phyloP scores from a whole-genome alignment of 2,113 vertebrate species.

The Grus americana region DNA sequence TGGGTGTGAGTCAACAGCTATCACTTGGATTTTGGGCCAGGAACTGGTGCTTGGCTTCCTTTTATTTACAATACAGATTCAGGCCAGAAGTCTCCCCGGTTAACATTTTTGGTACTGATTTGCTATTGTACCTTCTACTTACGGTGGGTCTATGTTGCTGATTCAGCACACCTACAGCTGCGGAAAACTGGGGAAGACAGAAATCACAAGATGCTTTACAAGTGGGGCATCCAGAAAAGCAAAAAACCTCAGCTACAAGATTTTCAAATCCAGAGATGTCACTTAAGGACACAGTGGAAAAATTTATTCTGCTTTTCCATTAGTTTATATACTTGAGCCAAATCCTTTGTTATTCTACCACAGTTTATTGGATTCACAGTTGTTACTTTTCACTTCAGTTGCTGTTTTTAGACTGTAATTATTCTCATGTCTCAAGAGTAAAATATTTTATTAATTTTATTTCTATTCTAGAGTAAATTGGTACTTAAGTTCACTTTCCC shows the following conservation, averaged over 20 bases:
- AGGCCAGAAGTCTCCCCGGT: not conserved
- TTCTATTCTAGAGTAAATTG: not conserved
- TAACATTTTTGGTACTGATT: not conserved
- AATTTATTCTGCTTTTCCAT: constrained; percentile 31
- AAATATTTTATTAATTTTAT: not conserved
- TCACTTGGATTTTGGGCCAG: not conserved
- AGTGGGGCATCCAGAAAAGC: not conserved
- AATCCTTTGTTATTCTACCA: constrained; percentile 12
- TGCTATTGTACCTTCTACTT: not conserved
- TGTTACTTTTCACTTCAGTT: constrained; percentile 8
- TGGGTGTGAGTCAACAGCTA: not conserved
- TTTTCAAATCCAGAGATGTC: not conserved
- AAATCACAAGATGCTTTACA: not conserved
- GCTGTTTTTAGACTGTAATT: constrained; percentile 4
- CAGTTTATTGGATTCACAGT: constrained; percentile 23
- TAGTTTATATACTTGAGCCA: not conserved
- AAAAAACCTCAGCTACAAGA: not conserved
- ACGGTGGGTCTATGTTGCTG: not conserved
- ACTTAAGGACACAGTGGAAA: constrained; percentile 43
- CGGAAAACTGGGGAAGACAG: not conserved
- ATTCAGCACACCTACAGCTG: not conserved
- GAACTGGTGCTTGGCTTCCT: not conserved
- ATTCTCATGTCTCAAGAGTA: not conserved
- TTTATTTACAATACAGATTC: not conserved
- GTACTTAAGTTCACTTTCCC: not conserved